phyloP scores from a whole-genome alignment of 2,797 vertebrate species.

The Aldrovandia affinis region DNA sequence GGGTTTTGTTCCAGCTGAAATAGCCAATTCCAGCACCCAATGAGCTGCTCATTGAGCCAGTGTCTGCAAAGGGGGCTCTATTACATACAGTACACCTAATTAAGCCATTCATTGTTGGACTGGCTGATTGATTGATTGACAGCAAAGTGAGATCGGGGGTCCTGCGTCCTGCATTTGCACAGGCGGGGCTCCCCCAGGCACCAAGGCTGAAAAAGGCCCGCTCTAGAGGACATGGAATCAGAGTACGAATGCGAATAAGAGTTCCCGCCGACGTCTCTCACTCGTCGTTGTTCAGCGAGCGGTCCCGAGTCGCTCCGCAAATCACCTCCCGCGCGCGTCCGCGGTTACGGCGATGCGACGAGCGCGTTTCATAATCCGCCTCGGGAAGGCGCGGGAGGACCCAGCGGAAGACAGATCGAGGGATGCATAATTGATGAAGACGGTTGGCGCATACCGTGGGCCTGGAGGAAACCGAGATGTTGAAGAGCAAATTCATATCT shows the following conservation, averaged over 20 bases:
- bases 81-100: no score
- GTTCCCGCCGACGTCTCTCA: not conserved
- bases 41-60: no score
- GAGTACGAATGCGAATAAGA: not conserved
- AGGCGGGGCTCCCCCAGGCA: no score
- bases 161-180: no score
- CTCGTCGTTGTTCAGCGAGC: not conserved
- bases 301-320: not conserved
- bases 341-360: slow-evolving; percentile 7
- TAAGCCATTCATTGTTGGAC: no score
- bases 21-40: slow-evolving; percentile 9
- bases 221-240: not conserved
- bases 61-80: no score
- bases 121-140: no score
- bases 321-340: slow-evolving; percentile 4
- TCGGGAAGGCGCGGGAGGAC: not conserved
- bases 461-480: slow-evolving; percentile 4
- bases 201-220: no score
- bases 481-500: not conserved
- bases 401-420: slow-evolving; percentile 19
- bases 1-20: not conserved
- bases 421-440: slow-evolving; percentile 9
- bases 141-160: no score
- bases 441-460: not conserved
- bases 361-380: slow-evolving; percentile 25